A percentile compares a stretch with the other conserved stretches of the same genome.
phyloP scores from a whole-genome alignment of 2,888 invertebrate genomes.

The Hyposoter didymator region DNA sequence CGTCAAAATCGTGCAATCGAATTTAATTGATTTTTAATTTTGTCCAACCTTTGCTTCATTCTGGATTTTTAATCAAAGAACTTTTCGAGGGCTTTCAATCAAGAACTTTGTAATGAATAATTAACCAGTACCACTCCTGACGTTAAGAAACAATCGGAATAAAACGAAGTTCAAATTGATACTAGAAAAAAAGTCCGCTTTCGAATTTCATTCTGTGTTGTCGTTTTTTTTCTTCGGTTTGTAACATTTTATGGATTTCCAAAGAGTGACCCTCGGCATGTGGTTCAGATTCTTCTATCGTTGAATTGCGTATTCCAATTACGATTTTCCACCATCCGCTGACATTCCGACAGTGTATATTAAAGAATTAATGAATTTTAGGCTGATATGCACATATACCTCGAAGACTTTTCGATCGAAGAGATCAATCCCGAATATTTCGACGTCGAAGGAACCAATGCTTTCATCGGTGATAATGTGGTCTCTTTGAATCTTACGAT shows the following conservation, averaged over 20 bases:
- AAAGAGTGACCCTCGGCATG: background rate
- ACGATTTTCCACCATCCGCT: background rate
- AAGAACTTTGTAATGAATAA: too few relatives aligned
- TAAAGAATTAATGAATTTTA: slow-evolving; percentile 17
- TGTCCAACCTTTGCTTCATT: background rate
- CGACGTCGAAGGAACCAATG: slow-evolving; percentile 20
- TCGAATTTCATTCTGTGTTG: background rate
- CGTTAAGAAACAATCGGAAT: background rate
- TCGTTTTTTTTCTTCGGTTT: background rate
- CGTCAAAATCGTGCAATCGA: background rate
- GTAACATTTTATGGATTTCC: background rate
- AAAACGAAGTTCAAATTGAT: background rate
- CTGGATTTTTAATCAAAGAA: background rate
- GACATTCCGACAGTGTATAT: background rate
- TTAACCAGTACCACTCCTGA: too few relatives aligned
- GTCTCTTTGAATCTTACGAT: slow-evolving; percentile 49
- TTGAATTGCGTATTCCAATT: background rate
- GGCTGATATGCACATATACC: slow-evolving; percentile 45
- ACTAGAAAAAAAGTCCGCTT: background rate
- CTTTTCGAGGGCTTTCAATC: too few relatives aligned
- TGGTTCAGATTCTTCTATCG: background rate
- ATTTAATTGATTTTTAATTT: background rate
- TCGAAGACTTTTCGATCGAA: slow-evolving; percentile 49
- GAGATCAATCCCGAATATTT: slow-evolving; percentile 50
- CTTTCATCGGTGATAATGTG: slow-evolving; percentile 42